Conservation (phyloP, 2,797 vertebrate species). For the Ctenosaura bakeri region DNA sequence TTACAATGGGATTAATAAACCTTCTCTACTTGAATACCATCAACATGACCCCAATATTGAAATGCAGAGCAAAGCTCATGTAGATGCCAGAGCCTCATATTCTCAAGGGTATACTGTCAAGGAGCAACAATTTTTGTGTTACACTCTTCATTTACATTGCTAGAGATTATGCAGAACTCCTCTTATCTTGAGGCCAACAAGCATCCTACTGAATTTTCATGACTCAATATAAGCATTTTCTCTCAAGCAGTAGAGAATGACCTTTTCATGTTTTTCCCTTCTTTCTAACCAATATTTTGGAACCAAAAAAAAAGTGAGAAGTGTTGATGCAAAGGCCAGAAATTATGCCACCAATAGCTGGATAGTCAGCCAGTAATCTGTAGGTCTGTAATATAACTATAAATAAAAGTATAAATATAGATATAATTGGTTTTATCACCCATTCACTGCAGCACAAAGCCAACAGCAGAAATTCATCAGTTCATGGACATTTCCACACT, state of each 20-base stretch:
- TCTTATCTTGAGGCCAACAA: conserved; percentile 57
- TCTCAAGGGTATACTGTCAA: conserved; percentile 41
- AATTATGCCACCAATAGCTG: background rate
- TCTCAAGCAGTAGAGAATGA: conserved; percentile 50
- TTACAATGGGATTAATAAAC: conserved; percentile 9
- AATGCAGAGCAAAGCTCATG: conserved; percentile 22
- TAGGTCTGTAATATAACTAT: no score
- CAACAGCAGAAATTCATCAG: background rate
- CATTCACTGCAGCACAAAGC: background rate
- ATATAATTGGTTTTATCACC: background rate
- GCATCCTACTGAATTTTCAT: conserved; percentile 66
- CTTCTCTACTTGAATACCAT: background rate
- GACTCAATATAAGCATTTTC: conserved; percentile 60
- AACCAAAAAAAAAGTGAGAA: background rate
- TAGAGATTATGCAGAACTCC: conserved; percentile 47
- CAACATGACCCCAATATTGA: conserved; percentile 2
- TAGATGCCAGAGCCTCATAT: conserved; percentile 12
- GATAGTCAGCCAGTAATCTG: background rate
- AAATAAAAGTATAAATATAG: background rate
- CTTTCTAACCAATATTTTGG: background rate
- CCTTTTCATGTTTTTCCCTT: conserved; percentile 37
- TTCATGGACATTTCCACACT: no score
- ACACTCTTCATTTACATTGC: conserved; percentile 65
- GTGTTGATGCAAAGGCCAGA: conserved; percentile 25
- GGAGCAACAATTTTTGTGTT: conserved; percentile 42